Evolutionary conservation across 2,888 invertebrate genomes (phyloP).

Genomic region (Rhodophaea formosa): DNA sequence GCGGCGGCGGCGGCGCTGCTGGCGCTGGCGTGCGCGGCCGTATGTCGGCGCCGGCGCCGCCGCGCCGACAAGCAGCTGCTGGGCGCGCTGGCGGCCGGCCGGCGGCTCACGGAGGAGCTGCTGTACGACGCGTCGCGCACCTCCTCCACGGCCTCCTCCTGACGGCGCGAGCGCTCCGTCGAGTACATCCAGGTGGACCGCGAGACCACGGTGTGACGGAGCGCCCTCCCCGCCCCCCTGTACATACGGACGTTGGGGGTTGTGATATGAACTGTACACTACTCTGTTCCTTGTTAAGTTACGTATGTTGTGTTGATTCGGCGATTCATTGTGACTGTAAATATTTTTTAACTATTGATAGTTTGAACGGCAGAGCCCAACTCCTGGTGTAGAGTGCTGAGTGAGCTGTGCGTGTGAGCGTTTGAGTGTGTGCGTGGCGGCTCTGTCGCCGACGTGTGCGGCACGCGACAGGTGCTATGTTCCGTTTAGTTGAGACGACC

Average conservation of each 20-base stretch:
- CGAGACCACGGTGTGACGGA: constrained; percentile 93
- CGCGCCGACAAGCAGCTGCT: constrained; percentile 82
- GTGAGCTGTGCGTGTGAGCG: not conserved
- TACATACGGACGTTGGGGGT: constrained; percentile 15
- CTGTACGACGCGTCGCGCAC: constrained; percentile 83
- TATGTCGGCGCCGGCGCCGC: constrained; percentile 79
- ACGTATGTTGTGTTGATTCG: constrained; percentile 13
- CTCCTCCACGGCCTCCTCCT: constrained; percentile 85
- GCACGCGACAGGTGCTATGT: constrained; percentile 20
- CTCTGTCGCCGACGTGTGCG: constrained; percentile 9
- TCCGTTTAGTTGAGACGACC: constrained; percentile 12
- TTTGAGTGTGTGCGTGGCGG: constrained; percentile 1
- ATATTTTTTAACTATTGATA: constrained; percentile 17
- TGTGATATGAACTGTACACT: constrained; percentile 12
- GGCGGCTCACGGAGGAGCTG: constrained; percentile 86
- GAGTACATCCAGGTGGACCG: constrained; percentile 96
- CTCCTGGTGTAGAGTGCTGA: not conserved
- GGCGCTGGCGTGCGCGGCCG: constrained; percentile 61
- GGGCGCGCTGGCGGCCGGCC: constrained; percentile 81
- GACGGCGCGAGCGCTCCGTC: constrained; percentile 94
- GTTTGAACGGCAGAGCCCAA: not conserved
- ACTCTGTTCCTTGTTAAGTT: constrained; percentile 16
- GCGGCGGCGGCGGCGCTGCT: constrained; percentile 68
- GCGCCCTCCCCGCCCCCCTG: constrained; percentile 35
- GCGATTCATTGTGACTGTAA: constrained; percentile 9